A percentile compares a stretch with the other conserved stretches of the same genome.
These are phyloP conservation scores for Itoplectis maculator DNA, from an alignment of 2,888 invertebrate species.

Conservation along the genomic window DNA sequence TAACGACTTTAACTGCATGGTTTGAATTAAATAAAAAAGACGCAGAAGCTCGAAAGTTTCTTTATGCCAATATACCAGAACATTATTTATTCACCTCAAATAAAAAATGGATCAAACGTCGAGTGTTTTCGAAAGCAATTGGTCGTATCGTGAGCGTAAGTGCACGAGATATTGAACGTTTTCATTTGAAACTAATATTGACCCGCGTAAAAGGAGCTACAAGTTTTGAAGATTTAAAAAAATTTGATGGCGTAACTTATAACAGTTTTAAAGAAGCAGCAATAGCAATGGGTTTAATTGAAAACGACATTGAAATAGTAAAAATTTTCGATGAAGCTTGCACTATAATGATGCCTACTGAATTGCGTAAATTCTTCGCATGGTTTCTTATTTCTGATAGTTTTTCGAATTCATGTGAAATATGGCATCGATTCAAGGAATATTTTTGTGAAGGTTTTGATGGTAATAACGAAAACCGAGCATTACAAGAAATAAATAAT, in stretches of 20 bases:
- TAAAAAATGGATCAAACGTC: slow-evolving; percentile 18
- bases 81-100: slow-evolving; percentile 19
- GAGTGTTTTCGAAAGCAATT: background rate
- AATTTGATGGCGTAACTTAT: slow-evolving; percentile 17
- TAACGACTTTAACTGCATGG: slow-evolving; percentile 60
- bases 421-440: slow-evolving; percentile 12
- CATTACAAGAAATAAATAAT: slow-evolving; percentile 7
- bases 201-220: slow-evolving; percentile 46
- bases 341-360: background rate
- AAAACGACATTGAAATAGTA: slow-evolving; percentile 13
- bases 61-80: slow-evolving; percentile 29
- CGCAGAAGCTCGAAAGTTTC: slow-evolving; percentile 14
- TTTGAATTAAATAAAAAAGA: slow-evolving; percentile 52
- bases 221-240: slow-evolving; percentile 43
- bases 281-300: slow-evolving; percentile 32
- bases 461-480: slow-evolving; percentile 19
- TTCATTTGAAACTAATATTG: slow-evolving; percentile 10
- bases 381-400: slow-evolving; percentile 19
- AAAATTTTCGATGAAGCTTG: slow-evolving; percentile 18
- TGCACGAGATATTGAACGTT: slow-evolving; percentile 24
- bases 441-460: slow-evolving; percentile 20
- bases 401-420: background rate
- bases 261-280: slow-evolving; percentile 23
- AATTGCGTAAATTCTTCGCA: background rate
- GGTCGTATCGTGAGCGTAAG: slow-evolving; percentile 11